Evolutionary conservation across 2,888 invertebrate species (phyloP), one percentile per base, ranked within the genome.

Genomic region (Pyralis farinalis): DNA sequence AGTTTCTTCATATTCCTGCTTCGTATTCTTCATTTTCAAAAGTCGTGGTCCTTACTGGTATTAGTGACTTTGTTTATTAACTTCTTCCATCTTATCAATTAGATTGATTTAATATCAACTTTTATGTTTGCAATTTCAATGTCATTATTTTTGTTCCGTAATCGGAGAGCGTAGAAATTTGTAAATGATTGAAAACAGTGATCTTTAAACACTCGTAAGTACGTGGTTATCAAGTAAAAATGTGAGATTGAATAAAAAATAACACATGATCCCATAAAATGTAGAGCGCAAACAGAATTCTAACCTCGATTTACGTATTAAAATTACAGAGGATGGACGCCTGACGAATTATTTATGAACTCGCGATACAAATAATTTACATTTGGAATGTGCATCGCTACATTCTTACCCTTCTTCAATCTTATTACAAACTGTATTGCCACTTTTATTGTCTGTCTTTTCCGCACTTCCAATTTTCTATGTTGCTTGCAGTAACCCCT

Each of bases 291-390:
- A 46, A 44, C 42, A 28, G 38, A 44, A 44, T 46, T 42, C 41
- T 42, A 34, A 44, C 38, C 31, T 32, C 22, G 46, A 42, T 39
- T 40, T 34, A 41, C 43, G 41, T 34, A 46, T 49, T 49, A 49
- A 49, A 46, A 43, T 49, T 46, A 49, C 46, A 49, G 37, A 34
- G 43, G 43, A 44, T 45, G 37, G 41, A 42, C 42, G 46, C 32
- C 22, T 35, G 31, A 48, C 44, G 39, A 47, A 49, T 49, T 35
- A 40, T 49, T 45, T 45, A 47, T 47, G 43, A 49, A 40, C 42
- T 32, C 37, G 41, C 37, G 35, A 33, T 36, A 40, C 41, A 43
- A 44, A 47, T 47, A 44, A 43, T 46, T 46, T 43, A 41, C 27
- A 41, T 12, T 37, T 40, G 12, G 28, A 39, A 34, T 22, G 27